phyloP scores from a whole-genome alignment of 53 echinoderm and acorn worm species.

The Glandiceps talaboti region DNA sequence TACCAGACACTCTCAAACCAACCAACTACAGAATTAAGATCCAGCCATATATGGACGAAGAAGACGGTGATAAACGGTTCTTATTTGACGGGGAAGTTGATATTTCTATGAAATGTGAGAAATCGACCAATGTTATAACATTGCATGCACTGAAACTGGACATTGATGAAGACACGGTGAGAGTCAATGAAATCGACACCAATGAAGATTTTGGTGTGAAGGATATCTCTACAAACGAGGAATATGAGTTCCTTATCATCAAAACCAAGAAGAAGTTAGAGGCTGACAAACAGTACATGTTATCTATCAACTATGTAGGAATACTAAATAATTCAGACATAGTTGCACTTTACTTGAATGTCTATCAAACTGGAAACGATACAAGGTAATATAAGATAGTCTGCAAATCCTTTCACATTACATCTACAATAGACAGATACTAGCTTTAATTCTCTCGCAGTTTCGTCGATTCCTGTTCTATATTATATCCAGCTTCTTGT shows the following conservation, averaged over 20 bases:
- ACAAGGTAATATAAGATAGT: too few relatives aligned
- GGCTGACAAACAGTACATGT: background rate
- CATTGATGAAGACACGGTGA: background rate
- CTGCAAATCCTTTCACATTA: too few relatives aligned
- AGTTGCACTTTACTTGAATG: background rate
- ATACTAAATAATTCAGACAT: background rate
- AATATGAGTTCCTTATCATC: background rate
- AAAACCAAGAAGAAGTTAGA: background rate
- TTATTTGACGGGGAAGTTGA: background rate
- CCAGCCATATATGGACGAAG: background rate
- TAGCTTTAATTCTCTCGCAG: too few relatives aligned
- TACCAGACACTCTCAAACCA: background rate
- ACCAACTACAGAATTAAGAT: background rate
- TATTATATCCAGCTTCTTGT: too few relatives aligned
- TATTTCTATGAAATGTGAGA: background rate
- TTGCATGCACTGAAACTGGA: background rate
- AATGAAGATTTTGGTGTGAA: background rate
- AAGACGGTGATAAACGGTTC: background rate
- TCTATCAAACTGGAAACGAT: background rate
- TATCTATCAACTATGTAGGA: background rate
- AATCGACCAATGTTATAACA: background rate
- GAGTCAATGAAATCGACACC: background rate
- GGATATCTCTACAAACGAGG: background rate
- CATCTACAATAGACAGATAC: too few relatives aligned
- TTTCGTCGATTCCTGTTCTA: too few relatives aligned